A percentile compares a stretch with the other conserved stretches of the same genome.
These are phyloP conservation scores for Leptobrachium leishanense DNA, from an alignment of 2,113 vertebrate species.

Conservation along the genomic window DNA sequence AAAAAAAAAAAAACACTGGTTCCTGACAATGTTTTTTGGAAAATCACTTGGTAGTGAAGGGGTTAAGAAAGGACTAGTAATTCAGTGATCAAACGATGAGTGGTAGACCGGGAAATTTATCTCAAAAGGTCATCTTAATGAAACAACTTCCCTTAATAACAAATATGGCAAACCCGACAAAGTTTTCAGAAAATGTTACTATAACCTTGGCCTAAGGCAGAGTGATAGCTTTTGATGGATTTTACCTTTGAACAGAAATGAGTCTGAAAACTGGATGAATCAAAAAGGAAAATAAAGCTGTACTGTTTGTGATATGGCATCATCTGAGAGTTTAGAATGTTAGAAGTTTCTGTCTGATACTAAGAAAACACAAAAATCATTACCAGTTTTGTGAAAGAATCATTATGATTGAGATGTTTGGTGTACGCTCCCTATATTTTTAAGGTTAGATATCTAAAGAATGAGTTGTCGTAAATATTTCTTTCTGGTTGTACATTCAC, in stretches of 20 bases:
- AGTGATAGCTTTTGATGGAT: conserved; percentile 17
- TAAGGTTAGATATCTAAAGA: neutral
- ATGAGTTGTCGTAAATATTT: neutral
- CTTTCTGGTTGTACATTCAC: neutral
- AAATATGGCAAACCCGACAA: neutral
- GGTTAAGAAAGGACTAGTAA: neutral
- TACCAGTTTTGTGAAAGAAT: conserved; percentile 10
- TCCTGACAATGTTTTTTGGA: no score
- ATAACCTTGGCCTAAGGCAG: neutral
- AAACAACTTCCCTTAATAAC: neutral
- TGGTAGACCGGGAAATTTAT: neutral
- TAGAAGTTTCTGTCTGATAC: neutral
- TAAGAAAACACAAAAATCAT: neutral
- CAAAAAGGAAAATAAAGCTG: conserved; percentile 18
- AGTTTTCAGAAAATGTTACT: conserved; percentile 4
- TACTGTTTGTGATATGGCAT: conserved; percentile 40
- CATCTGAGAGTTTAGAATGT: conserved; percentile 28
- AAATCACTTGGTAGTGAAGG: no score
- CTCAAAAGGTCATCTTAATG: neutral
- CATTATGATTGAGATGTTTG: conserved; percentile 23
- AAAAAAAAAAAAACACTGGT: no score
- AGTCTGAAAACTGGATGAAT: conserved; percentile 18
- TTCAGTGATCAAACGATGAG: neutral
- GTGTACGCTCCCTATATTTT: conserved; percentile 25
- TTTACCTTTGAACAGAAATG: conserved; percentile 37